These are phyloP conservation scores for Fukomys damarensis DNA, from an alignment of 2,113 vertebrate genomes.

Conservation along the genomic window DNA sequence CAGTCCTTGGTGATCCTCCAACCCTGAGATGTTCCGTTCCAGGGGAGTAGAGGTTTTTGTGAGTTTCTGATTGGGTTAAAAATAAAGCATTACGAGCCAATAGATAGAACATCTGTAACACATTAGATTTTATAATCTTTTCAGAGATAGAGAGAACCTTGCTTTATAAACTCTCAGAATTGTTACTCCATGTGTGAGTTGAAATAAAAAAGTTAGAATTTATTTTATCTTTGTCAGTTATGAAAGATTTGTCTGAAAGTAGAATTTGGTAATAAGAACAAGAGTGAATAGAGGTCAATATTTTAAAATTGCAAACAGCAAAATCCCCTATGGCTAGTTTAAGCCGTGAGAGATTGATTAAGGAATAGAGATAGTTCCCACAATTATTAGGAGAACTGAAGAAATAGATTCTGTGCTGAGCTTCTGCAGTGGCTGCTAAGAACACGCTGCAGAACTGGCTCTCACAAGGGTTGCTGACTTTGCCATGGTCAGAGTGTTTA, in stretches of 20 bases:
- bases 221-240: slow-evolving; percentile 19
- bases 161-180: slow-evolving; percentile 13
- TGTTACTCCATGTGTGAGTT: background rate
- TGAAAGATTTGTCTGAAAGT: background rate
- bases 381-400: background rate
- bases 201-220: slow-evolving; percentile 11
- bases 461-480: background rate
- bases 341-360: background rate
- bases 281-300: background rate
- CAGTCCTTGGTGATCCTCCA: background rate
- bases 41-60: background rate
- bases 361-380: background rate
- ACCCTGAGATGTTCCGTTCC: background rate
- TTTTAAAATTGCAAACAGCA: background rate
- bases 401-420: background rate
- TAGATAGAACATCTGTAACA: background rate
- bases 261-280: background rate
- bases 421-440: background rate
- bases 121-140: background rate
- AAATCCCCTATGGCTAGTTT: background rate
- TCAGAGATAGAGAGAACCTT: background rate
- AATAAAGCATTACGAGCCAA: background rate
- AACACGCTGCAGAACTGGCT: background rate
- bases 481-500: background rate
- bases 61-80: background rate